Percentiles rank a stretch among this genome's conserved stretches.
Evolutionary conservation across 2,113 vertebrate genomes (phyloP).

Genomic region (Cebus imitator): DNA sequence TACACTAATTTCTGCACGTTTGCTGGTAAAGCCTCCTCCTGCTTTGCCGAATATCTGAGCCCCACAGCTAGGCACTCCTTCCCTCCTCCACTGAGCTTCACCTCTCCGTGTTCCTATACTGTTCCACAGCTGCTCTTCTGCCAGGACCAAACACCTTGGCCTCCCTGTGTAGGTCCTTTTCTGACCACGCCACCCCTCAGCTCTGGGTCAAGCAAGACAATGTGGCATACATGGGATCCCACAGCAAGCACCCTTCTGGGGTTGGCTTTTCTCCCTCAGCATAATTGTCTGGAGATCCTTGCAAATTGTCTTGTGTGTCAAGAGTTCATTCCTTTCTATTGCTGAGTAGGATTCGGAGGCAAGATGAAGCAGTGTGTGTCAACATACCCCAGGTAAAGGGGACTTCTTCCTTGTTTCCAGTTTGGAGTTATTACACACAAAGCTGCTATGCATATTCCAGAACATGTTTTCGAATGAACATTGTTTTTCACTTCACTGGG

Average conservation of each 20-base stretch:
- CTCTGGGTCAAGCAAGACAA: background rate
- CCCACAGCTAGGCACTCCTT: background rate
- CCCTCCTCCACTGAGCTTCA: too few relatives aligned
- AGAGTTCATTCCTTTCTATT: background rate
- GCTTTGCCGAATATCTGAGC: background rate
- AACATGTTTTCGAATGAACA: background rate
- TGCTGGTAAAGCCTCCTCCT: background rate
- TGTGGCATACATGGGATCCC: background rate
- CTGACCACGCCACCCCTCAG: background rate
- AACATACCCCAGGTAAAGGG: too few relatives aligned
- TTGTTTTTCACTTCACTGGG: background rate
- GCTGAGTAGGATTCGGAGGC: too few relatives aligned
- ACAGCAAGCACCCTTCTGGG: background rate
- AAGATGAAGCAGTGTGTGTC: background rate
- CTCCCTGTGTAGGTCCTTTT: background rate
- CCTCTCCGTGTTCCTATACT: background rate
- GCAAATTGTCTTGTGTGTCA: too few relatives aligned
- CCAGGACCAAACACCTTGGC: background rate
- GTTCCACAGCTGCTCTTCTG: background rate
- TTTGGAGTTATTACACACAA: background rate
- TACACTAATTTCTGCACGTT: accelerated
- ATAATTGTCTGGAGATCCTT: background rate
- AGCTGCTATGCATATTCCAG: background rate
- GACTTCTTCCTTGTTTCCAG: background rate
- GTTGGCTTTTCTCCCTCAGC: background rate